A percentile compares a stretch with the other conserved stretches of the same genome.
phyloP scores from a whole-genome alignment of 2,113 vertebrate genomes.

The Chionomys nivalis region DNA sequence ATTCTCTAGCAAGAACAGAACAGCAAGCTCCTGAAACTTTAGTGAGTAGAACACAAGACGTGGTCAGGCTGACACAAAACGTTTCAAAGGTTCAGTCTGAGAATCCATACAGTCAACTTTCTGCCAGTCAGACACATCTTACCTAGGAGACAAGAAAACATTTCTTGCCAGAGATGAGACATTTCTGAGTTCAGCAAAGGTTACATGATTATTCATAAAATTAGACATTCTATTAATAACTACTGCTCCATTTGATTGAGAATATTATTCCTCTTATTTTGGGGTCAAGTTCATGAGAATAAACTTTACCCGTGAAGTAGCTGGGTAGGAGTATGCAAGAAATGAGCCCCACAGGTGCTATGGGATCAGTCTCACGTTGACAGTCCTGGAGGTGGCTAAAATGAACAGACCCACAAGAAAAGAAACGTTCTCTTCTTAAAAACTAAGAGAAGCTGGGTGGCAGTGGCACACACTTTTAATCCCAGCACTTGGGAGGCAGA shows the following conservation, averaged over 20 bases:
- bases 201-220: conserved; percentile 60
- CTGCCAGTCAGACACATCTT: neutral
- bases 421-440: conserved; percentile 34
- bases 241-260: conserved; percentile 44
- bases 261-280: conserved; percentile 57
- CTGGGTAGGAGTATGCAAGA: neutral
- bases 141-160: conserved; percentile 29
- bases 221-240: conserved; percentile 62
- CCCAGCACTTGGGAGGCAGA: too few species aligned
- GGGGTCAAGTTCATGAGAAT: conserved; percentile 21
- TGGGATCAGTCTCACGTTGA: neutral
- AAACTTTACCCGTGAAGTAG: neutral
- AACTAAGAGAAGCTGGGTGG: neutral
- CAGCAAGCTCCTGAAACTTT: conserved; percentile 59
- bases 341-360: neutral
- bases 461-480: rapidly evolving
- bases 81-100: conserved; percentile 40
- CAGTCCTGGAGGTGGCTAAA: neutral
- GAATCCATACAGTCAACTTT: neutral
- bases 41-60: conserved; percentile 18
- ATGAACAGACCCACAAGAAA: neutral
- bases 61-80: conserved; percentile 41
- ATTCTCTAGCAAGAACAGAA: conserved; percentile 29
- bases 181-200: conserved; percentile 51
- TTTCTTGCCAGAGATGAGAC: conserved; percentile 42